Evolutionary conservation across 2,797 vertebrate genomes (phyloP).

Genomic region (Pogoniulus pusillus): DNA sequence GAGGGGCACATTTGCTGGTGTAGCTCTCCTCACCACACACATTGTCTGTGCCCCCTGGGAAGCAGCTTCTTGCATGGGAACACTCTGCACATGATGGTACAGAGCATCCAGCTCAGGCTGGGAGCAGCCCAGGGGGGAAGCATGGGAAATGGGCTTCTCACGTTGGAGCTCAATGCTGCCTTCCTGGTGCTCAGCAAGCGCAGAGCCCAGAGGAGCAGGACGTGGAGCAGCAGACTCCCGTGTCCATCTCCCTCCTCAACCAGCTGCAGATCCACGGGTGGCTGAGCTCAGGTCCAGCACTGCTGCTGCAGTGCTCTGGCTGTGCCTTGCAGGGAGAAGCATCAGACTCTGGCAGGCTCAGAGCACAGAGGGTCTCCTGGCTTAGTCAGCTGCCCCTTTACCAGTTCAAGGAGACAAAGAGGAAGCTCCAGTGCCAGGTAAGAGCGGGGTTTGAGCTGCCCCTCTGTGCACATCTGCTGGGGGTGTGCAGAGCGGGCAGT

Average conservation of each 20-base stretch:
- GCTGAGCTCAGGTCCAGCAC: not conserved
- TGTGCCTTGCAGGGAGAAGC: not conserved
- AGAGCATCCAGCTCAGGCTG: not conserved
- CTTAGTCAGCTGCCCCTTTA: slow-evolving; percentile 69
- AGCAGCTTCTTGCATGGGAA: not conserved
- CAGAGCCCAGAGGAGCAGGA: not conserved
- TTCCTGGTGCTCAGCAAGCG: not conserved
- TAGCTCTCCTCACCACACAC: not conserved
- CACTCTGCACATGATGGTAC: accelerated
- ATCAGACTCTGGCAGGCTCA: slow-evolving; percentile 60
- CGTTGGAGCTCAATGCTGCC: accelerated
- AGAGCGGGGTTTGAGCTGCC: not conserved
- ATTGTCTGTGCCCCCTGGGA: not conserved
- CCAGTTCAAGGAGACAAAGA: slow-evolving; percentile 60
- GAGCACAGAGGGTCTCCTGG: slow-evolving; percentile 10
- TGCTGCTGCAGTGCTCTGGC: not conserved
- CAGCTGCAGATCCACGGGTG: accelerated
- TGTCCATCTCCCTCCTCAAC: not conserved
- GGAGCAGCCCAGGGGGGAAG: not conserved
- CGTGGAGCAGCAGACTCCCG: accelerated
- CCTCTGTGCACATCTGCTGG: accelerated
- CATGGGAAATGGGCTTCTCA: accelerated
- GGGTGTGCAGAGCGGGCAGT: not conserved
- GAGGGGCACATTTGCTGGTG: not conserved
- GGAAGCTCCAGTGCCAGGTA: slow-evolving; percentile 66